phyloP scores from a whole-genome alignment of 2,888 invertebrate genomes.

The Eudemis profundana region DNA sequence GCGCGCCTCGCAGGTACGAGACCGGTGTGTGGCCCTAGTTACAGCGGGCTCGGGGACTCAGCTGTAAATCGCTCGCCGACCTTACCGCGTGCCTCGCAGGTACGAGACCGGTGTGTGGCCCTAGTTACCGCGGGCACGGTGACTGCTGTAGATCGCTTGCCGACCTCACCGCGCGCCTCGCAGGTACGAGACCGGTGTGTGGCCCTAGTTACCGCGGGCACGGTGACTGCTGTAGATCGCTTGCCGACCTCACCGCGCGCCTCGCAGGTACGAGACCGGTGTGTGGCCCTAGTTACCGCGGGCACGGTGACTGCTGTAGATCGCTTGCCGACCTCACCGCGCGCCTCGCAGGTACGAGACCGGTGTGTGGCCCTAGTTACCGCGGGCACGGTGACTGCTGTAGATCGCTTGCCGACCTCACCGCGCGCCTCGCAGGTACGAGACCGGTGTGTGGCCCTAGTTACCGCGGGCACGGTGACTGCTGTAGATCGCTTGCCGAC shows the following conservation, averaged over 20 bases:
- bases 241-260: neutral
- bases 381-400: neutral
- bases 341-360: neutral
- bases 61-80: no score
- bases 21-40: no score
- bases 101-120: no score
- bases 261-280: no score
- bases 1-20: constrained; percentile 50
- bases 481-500: constrained; percentile 47
- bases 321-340: neutral
- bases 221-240: no score
- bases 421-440: constrained; percentile 60
- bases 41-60: no score
- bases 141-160: constrained; percentile 46
- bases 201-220: no score
- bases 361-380: neutral
- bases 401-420: constrained; percentile 53
- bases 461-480: neutral
- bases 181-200: constrained; percentile 51
- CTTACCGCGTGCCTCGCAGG: no score
- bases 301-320: no score
- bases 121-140: no score
- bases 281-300: no score
- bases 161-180: constrained; percentile 60
- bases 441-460: neutral